A percentile compares a stretch with the other conserved stretches of the same genome.
phyloP scores from a whole-genome alignment of 1,140 invertebrate genomes.

The Platyscapa corneri region DNA sequence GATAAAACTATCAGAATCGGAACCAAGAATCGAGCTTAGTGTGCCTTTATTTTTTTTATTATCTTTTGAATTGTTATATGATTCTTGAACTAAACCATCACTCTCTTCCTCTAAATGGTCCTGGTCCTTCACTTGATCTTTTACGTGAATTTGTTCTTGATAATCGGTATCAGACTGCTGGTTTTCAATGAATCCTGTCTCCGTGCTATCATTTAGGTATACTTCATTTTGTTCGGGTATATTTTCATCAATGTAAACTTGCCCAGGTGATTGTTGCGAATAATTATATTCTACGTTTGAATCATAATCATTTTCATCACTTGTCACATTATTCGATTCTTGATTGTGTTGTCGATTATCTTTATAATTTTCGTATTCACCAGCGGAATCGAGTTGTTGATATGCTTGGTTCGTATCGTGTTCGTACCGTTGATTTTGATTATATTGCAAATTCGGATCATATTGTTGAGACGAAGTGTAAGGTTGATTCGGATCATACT shows the following conservation, averaged over 20 bases:
- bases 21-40: slow-evolving; percentile 65
- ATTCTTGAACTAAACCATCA: background rate
- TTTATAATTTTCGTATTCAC: slow-evolving; percentile 53
- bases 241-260: background rate
- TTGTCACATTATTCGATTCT: background rate
- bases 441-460: slow-evolving; percentile 49
- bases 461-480: slow-evolving; percentile 44
- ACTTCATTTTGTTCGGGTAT: background rate
- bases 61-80: slow-evolving; percentile 8
- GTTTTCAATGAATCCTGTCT: slow-evolving; percentile 35
- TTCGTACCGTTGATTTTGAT: background rate
- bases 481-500: slow-evolving; percentile 46
- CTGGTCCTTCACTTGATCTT: background rate
- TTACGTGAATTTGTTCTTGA: background rate
- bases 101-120: too few species aligned
- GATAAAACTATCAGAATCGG: slow-evolving; percentile 71
- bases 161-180: background rate
- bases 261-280: background rate
- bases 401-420: slow-evolving; percentile 56
- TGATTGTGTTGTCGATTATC: slow-evolving; percentile 48
- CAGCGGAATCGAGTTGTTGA: slow-evolving; percentile 41
- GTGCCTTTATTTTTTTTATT: slow-evolving; percentile 60
- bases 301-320: slow-evolving; percentile 44
- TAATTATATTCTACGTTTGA: slow-evolving; percentile 29
- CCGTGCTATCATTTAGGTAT: background rate